Conservation (phyloP, 2,797 vertebrate species). For the Molothrus ater region DNA sequence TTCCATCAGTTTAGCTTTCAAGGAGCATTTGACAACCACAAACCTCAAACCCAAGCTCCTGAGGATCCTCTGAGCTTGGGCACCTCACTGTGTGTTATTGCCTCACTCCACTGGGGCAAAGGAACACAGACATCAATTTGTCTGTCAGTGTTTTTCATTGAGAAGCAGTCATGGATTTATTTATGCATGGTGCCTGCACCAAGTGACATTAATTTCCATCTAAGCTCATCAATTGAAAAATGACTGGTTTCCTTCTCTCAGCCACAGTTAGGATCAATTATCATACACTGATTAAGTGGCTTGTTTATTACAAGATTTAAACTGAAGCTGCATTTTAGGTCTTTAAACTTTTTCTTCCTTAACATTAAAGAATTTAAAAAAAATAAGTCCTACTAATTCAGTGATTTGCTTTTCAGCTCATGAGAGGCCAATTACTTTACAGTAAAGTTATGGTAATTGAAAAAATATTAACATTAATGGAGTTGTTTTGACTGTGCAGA, state of each 20-base stretch:
- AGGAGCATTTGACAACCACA: neutral
- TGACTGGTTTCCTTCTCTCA: constrained; percentile 40
- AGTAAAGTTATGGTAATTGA: neutral
- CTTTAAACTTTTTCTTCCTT: neutral
- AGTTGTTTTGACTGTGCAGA: neutral
- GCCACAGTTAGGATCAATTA: constrained; percentile 53
- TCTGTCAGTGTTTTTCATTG: neutral
- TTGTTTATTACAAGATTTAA: constrained; percentile 17
- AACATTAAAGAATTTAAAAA: neutral
- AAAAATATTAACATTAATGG: neutral
- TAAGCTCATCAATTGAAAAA: constrained; percentile 61
- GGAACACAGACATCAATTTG: neutral
- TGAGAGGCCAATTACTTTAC: neutral
- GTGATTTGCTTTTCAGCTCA: neutral
- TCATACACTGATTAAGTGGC: constrained; percentile 7
- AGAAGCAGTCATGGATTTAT: constrained; percentile 20
- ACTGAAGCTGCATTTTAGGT: neutral
- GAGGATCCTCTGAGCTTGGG: neutral
- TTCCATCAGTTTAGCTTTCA: neutral
- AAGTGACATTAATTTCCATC: constrained; percentile 54
- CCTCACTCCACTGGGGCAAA: neutral
- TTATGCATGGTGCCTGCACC: neutral
- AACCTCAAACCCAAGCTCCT: neutral
- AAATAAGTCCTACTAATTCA: neutral
- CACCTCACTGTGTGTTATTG: neutral